Base-by-base conservation (phyloP, 1,140 invertebrate genomes). In the Paraescarpia echinospica region DNA sequence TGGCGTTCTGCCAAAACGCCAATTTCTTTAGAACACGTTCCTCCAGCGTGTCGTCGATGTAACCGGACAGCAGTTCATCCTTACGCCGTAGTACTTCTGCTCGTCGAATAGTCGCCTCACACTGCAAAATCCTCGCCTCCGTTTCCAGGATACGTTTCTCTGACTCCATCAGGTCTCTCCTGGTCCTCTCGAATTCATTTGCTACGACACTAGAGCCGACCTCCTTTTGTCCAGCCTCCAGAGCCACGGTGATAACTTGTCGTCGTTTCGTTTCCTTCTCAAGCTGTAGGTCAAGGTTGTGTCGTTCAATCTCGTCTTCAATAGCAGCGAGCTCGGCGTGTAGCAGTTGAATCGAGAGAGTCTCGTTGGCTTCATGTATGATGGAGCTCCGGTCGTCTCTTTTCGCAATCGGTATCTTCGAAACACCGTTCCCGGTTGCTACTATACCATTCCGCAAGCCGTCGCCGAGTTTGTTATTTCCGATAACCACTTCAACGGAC, bases 1-100 rank as follows among this genome's bases (percentile, higher is more conserved):
- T 51, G 91, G 18, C 51, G n/a, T 92, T 59, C 48, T 92, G 91
- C 91, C 91, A 92, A 59, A 92, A 92, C 34, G 91, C 9, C 34
- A 92, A 12, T 51, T 59, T 92, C 91, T 92, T 92, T 48, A 92
- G 48, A 18, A 92, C 91, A 31, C 22, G 14, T 2, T 77, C 12
- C 59, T 18, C 59, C 22, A 27, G 18, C 27, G 4, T 4, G 18
- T 77, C 22, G 59, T 77, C 59, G 59, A 22, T 18, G 27, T 77
- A 1, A 14, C 59, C 59, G 59, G 59, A 12, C 59, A 77, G 27
- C 1, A 77, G 27, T 77, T 77, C 22, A 18, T 77, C 59, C 22
- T 77, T 6, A 77, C 59, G 1, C 22, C 59, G 59, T 4, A 77
- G 59, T 4, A 77, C 22, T 18, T 77, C 59, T 77, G 22, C 14